A percentile compares a stretch with the other conserved stretches of the same genome.
Conservation (phyloP, 2,888 invertebrate species). For the Amblyjoppa fuscipennis region DNA sequence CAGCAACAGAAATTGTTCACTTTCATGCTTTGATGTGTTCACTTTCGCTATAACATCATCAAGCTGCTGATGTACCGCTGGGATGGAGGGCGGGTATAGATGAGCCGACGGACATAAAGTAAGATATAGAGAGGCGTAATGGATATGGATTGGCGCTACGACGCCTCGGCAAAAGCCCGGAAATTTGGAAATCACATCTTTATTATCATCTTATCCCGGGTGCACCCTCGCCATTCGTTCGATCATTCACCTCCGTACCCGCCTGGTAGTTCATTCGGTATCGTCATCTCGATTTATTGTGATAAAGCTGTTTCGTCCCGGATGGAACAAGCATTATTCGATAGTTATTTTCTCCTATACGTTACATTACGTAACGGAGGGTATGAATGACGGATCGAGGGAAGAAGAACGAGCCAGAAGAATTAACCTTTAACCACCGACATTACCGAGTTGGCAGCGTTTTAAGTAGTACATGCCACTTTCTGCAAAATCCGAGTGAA, state of each 20-base stretch:
- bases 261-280: conserved; percentile 38
- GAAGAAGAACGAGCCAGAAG: conserved; percentile 14
- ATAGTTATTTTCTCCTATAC: conserved; percentile 14
- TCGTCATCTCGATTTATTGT: conserved; percentile 42
- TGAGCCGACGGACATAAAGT: conserved; percentile 5
- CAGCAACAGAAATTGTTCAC: conserved; percentile 32
- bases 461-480: conserved; percentile 26
- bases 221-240: conserved; percentile 8
- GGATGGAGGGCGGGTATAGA: not conserved
- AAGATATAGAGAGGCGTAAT: conserved; percentile 6
- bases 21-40: conserved; percentile 21
- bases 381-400: not conserved
- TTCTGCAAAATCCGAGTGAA: not conserved
- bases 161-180: conserved; percentile 29
- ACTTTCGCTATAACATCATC: conserved; percentile 44
- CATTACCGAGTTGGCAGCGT: not conserved
- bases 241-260: conserved; percentile 7
- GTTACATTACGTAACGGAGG: not conserved
- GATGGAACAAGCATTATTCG: conserved; percentile 2
- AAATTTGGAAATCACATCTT: conserved; percentile 58
- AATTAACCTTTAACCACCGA: not conserved
- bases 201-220: conserved; percentile 41
- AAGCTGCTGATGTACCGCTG: not conserved
- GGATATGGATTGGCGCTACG: not conserved
- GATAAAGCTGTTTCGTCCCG: conserved; percentile 43